These are phyloP conservation scores for Echinarachnius parma DNA, from an alignment of 53 echinoderm and acorn worm genomes.

Conservation along the genomic window DNA sequence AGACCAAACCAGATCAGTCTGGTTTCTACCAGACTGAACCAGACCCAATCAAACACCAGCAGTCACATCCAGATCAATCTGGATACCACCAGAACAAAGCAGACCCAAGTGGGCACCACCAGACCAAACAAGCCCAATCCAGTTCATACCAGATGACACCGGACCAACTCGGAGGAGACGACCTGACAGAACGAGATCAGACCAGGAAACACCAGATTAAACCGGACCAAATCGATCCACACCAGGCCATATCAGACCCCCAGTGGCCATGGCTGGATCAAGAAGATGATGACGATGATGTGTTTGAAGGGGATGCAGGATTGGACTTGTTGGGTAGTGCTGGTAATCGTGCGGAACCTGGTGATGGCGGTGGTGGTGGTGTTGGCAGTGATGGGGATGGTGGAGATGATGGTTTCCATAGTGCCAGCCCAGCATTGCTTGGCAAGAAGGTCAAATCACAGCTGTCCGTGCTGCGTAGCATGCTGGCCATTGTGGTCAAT, in stretches of 20 bases:
- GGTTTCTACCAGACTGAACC: slow-evolving; percentile 12
- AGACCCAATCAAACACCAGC: neutral
- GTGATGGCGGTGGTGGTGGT: neutral
- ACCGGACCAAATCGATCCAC: neutral
- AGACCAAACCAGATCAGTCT: neutral
- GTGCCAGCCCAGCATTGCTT: slow-evolving; percentile 20
- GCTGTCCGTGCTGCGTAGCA: slow-evolving; percentile 28
- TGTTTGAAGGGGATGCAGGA: neutral
- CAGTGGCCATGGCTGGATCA: neutral
- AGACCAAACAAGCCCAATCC: neutral
- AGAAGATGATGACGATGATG: slow-evolving; percentile 19
- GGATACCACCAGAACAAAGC: neutral
- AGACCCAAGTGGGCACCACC: neutral
- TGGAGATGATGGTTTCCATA: neutral
- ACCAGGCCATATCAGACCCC: neutral
- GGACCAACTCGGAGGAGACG: neutral
- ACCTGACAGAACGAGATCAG: too few species aligned
- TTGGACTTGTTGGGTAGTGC: too few species aligned
- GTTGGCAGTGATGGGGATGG: neutral
- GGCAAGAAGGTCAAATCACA: slow-evolving; percentile 44
- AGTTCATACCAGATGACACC: neutral
- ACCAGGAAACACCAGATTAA: neutral
- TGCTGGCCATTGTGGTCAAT: slow-evolving; percentile 34
- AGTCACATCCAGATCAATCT: neutral
- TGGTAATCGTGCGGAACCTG: neutral